Base-by-base conservation (phyloP, 2,113 vertebrate genomes). In the Datnioides undecimradiatus region DNA sequence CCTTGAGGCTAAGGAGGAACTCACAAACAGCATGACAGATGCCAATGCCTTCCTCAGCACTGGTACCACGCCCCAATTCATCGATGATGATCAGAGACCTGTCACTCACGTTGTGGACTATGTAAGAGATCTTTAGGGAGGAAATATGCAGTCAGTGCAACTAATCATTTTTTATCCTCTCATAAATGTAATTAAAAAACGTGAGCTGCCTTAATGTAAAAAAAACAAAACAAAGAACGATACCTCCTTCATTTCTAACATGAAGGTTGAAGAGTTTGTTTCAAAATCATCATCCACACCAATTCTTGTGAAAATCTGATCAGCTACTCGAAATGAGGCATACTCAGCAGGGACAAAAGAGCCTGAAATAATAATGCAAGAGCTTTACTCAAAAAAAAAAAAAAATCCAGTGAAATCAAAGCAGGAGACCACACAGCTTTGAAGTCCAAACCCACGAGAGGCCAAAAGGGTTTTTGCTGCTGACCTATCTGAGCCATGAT, bases 401-500 rank as follows among this genome's bases (percentile, higher is more conserved):
- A n/a, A n/a, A 74, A 6, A 41, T 7, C 0, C 25, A 17, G 48
- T 23, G 33, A 65, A 40, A 63, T 40, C 12, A 40, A n/a, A 29
- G 8, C 49, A 54, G 2, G 23, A 19, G 31, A 73, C 19, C 17
- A 8, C 36, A 31, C 23, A 16, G 49, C 36, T 23, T 34, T 23
- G 16, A 13, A 54, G 49, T 67, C 29, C 21, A 54, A 16, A 63
- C 31, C 40, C 17, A 43, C 13, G 54, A 23, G 21, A 68, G 23
- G 1, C 19, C 29, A 14, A 40, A 46, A 17, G 25, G 23, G n/a
- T n/a, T 75, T 51, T 23, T 65, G 34, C 11, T 77, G 84, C 93
- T 94, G 87, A 98, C 98, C 98, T 89, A 99, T 99, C 87, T 99
- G 98, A 88, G 97, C 97, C 97, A 99, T 97, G 87, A 99, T 96